Conservation (phyloP, 2,888 invertebrate species). For the Tenthredo scrophulariae region DNA sequence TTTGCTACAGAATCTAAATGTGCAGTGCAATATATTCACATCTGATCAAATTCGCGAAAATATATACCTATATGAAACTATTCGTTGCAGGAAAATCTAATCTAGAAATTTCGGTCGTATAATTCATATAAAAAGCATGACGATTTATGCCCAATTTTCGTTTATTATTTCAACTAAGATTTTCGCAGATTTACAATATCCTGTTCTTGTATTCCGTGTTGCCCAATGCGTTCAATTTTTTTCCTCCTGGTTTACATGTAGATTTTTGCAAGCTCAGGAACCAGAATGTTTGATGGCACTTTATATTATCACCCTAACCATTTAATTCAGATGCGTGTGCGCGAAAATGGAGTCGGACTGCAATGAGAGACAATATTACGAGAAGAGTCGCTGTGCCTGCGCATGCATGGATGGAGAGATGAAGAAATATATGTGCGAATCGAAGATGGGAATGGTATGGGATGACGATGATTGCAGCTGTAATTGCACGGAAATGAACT, state of each 20-base stretch:
- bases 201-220: no score
- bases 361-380: background rate
- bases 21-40: background rate
- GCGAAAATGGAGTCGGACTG: background rate
- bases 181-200: no score
- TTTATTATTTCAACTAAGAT: no score
- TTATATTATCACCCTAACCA: background rate
- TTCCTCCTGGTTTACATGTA: background rate
- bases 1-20: background rate
- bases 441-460: conserved; percentile 3
- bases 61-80: background rate
- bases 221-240: background rate
- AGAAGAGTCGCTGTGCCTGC: background rate
- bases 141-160: no score
- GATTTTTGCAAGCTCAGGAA: no score
- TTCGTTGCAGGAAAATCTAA: background rate
- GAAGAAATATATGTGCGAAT: background rate
- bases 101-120: background rate
- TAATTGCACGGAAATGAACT: background rate
- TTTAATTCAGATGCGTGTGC: conserved; percentile 16
- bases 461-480: conserved; percentile 9
- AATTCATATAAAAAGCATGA: no score
- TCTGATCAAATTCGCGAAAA: no score
- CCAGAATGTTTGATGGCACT: background rate
- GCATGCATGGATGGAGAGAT: background rate